A percentile compares a stretch with the other conserved stretches of the same genome.
These are phyloP conservation scores for Gryllus bimaculatus DNA, from an alignment of 1,140 invertebrate species.

Conservation along the genomic window DNA sequence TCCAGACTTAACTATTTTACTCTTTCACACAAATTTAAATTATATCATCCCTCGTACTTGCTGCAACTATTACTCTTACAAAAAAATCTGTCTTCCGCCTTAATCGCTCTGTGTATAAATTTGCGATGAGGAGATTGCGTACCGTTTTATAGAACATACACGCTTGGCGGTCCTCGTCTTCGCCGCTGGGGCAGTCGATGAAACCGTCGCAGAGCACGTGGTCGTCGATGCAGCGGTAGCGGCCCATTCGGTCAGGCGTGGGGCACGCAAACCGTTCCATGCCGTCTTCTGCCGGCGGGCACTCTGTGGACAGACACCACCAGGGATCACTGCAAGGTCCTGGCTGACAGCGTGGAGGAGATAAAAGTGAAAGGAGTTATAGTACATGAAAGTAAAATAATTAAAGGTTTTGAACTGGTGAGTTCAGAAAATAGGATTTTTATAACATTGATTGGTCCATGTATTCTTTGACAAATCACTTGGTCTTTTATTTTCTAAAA, in stretches of 20 bases:
- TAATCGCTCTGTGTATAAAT: neutral
- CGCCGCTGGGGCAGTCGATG: constrained; percentile 84
- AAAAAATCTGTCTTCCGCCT: neutral
- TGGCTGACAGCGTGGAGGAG: too few species aligned
- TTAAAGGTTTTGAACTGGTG: too few species aligned
- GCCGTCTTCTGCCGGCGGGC: constrained; percentile 81
- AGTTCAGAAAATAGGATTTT: too few species aligned
- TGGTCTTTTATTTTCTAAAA: too few species aligned
- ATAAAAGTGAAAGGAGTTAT: too few species aligned
- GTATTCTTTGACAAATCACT: too few species aligned
- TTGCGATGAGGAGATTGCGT: neutral
- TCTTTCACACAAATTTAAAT: neutral
- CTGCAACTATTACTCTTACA: neutral
- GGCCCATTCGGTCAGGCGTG: constrained; percentile 75
- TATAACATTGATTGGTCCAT: too few species aligned
- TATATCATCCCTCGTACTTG: neutral
- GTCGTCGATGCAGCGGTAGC: constrained; percentile 92
- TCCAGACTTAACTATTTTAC: too few species aligned
- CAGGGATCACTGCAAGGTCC: too few species aligned
- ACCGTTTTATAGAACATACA: constrained; percentile 99
- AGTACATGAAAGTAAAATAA: too few species aligned
- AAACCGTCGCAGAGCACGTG: constrained; percentile 91
- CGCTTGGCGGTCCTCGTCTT: constrained; percentile 85
- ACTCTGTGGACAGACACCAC: constrained; percentile 51
- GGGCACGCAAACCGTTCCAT: constrained; percentile 93